phyloP scores from a whole-genome alignment of 2,888 invertebrate genomes.

The Unio delphinus region DNA sequence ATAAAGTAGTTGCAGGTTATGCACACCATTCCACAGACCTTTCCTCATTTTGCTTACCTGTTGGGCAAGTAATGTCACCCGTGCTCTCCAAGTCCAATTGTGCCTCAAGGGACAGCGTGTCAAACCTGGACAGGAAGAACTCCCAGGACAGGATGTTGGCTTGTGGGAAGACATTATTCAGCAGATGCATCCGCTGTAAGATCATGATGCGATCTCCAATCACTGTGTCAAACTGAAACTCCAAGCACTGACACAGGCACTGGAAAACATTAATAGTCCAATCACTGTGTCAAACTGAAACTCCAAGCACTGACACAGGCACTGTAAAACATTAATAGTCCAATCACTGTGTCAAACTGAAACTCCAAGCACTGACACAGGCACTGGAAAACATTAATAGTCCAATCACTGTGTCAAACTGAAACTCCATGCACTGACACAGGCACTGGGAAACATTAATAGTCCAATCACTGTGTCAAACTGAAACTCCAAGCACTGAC shows the following conservation, averaged over 20 bases:
- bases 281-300: too few species aligned
- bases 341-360: too few species aligned
- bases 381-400: too few species aligned
- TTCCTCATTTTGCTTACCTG: conserved; percentile 76
- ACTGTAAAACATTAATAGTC: too few species aligned
- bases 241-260: conserved; percentile 91
- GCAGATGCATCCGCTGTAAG: conserved; percentile 92
- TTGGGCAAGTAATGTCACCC: conserved; percentile 86
- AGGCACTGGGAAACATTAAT: too few species aligned
- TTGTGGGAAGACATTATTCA: conserved; percentile 93
- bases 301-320: too few species aligned
- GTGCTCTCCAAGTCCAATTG: conserved; percentile 83
- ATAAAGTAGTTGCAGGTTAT: background rate
- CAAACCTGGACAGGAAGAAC: conserved; percentile 96
- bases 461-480: too few species aligned
- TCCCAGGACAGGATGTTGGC: conserved; percentile 95
- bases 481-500: too few species aligned
- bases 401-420: too few species aligned
- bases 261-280: conserved; percentile 30
- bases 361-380: too few species aligned
- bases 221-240: conserved; percentile 97
- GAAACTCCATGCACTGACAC: too few species aligned
- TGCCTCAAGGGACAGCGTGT: conserved; percentile 94
- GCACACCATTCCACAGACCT: background rate
- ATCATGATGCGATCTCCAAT: conserved; percentile 97